Base-by-base conservation (phyloP, 2,113 vertebrate species). In the Bujurquina vittata region DNA sequence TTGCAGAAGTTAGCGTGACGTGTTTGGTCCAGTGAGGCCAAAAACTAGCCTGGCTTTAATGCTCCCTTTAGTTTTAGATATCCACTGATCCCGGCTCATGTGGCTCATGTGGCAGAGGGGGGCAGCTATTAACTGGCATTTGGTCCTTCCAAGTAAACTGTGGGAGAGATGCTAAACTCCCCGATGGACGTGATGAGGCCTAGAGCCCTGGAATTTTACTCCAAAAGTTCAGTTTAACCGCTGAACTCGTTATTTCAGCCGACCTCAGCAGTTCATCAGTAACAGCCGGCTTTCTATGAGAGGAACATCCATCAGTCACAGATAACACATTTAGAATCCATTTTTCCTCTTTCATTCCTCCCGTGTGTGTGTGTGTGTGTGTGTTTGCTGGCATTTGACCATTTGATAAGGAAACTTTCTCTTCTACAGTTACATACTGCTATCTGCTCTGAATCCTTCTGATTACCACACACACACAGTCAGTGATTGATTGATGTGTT, bases 401-500 rank as follows among this genome's bases (percentile, higher is more conserved):
- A 84, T 84, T 63, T 79, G 81, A 76, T 87, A 65, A 75, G 8
- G 1, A 17, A 31, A 79, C 75, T 81, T 79, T 78, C 81, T 84
- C 81, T 17, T 69, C 84, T 89, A 79, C 37, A 7, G 79, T 89
- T 79, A 81, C 84, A 1, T 11, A 22, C 58, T 65, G 54, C 73
- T 72, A 56, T 76, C 75, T 76, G 73, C 49, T 77, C 57, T 65
- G 33, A 37, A 59, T 37, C 52, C 15, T 22, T 59, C n/a, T 69
- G 61, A 75, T 69, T 35, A 78, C 33, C 52, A 55, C 23, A 49
- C 59, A 6, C 4, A 4, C 40, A 14, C 33, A 31, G 17, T 5
- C 75, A 26, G 15, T 14, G 75, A 86, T 11, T 82, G 86, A 83
- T 61, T 74, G 73, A 90, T 78, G 63, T 61, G 77, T 87, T 83